Conservation (phyloP, 1,140 invertebrate species). For the Sycophila sp. region DNA sequence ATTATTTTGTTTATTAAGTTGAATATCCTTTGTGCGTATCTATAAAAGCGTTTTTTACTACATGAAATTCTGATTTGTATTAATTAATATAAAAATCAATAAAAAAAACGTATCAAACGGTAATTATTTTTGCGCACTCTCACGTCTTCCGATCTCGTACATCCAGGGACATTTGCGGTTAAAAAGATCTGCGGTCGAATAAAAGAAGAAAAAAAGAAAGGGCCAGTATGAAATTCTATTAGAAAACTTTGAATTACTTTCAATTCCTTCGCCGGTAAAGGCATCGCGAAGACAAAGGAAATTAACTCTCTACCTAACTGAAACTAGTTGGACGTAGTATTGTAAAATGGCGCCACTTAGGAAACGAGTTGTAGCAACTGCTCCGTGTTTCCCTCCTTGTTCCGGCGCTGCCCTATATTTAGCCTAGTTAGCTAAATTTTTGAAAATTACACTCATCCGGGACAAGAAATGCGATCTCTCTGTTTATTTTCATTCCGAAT, state of each 20-base stretch:
- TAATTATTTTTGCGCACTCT: too few species aligned
- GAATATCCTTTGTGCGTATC: too few species aligned
- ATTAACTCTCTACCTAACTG: slow-evolving; percentile 31
- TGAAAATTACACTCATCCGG: neutral
- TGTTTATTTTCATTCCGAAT: too few species aligned
- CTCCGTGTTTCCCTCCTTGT: slow-evolving; percentile 13
- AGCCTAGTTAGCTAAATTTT: slow-evolving; percentile 10
- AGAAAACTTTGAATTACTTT: slow-evolving; percentile 29
- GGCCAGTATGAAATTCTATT: slow-evolving; percentile 1
- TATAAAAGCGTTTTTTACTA: too few species aligned
- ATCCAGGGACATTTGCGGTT: neutral
- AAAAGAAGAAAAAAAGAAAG: neutral
- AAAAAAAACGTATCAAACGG: too few species aligned
- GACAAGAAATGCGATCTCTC: too few species aligned
- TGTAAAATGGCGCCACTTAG: slow-evolving; percentile 31
- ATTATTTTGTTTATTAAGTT: too few species aligned
- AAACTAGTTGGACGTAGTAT: slow-evolving; percentile 34
- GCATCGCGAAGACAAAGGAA: slow-evolving; percentile 32
- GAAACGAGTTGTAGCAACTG: slow-evolving; percentile 27
- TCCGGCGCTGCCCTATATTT: neutral
- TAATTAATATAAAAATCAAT: too few species aligned
- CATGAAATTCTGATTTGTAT: too few species aligned
- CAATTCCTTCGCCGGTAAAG: slow-evolving; percentile 17
- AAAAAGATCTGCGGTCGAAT: neutral
- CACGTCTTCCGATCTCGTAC: neutral